Evolutionary conservation across 2,888 invertebrate genomes (phyloP).

Genomic region (Machimus rusticus): DNA sequence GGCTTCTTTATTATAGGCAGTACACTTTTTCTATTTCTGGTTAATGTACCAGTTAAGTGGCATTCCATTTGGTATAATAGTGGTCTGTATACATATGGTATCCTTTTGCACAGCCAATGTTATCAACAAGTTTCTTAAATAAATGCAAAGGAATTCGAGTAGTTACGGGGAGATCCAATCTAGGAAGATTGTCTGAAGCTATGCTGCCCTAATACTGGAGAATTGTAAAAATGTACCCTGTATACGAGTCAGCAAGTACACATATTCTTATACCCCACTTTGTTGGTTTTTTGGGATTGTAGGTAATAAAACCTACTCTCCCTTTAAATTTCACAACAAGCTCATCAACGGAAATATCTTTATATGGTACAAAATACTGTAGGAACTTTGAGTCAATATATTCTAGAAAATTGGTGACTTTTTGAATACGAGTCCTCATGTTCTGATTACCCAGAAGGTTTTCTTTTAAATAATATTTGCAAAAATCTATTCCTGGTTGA

Average conservation of each 20-base stretch:
- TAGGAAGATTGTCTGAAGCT: slow-evolving; percentile 20
- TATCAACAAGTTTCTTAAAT: slow-evolving; percentile 28
- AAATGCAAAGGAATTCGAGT: slow-evolving; percentile 6
- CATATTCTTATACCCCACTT: slow-evolving; percentile 21
- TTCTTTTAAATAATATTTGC: background rate
- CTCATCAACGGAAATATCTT: slow-evolving; percentile 30
- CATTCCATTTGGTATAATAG: slow-evolving; percentile 21
- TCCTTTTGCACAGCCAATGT: background rate
- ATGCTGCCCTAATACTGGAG: slow-evolving; percentile 34
- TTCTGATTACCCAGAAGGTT: background rate
- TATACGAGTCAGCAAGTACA: slow-evolving; percentile 15
- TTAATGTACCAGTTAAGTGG: slow-evolving; percentile 9
- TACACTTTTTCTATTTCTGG: slow-evolving; percentile 15
- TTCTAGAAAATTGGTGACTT: slow-evolving; percentile 2
- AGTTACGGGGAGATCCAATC: slow-evolving; percentile 1
- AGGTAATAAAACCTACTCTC: slow-evolving; percentile 8
- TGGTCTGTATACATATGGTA: background rate
- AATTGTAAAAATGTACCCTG: slow-evolving; percentile 16
- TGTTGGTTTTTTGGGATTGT: slow-evolving; percentile 13
- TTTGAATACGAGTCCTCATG: slow-evolving; percentile 29
- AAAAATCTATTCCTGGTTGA: slow-evolving; percentile 11
- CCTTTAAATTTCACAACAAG: slow-evolving; percentile 28
- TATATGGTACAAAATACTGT: slow-evolving; percentile 37
- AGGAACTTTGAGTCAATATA: slow-evolving; percentile 38
- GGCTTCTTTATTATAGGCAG: slow-evolving; percentile 13